Percentiles rank a stretch among this genome's conserved stretches.
Conservation (phyloP, 2,113 vertebrate species). For the Hiodon alosoides region DNA sequence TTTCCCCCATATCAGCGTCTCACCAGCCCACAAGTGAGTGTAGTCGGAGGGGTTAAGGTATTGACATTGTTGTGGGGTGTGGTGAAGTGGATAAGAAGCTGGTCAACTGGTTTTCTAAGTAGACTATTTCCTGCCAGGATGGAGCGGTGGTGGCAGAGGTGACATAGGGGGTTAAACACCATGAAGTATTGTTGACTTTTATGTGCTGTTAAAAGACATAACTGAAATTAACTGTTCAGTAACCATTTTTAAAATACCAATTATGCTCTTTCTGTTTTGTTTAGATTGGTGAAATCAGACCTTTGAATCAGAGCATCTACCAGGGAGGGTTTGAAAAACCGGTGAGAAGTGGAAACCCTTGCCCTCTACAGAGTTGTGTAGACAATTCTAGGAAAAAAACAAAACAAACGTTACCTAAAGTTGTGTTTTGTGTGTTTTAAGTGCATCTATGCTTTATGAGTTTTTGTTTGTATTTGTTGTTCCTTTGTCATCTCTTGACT, state of each 20-base stretch:
- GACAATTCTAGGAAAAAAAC: neutral
- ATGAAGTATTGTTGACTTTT: too few species aligned
- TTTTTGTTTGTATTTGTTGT: neutral
- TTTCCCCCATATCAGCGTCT: slow-evolving; percentile 72
- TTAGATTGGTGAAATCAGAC: slow-evolving; percentile 41
- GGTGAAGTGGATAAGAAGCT: too few species aligned
- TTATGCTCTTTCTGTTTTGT: neutral
- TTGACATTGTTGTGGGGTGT: neutral
- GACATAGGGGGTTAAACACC: too few species aligned
- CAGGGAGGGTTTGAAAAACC: slow-evolving; percentile 51
- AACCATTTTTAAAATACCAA: neutral
- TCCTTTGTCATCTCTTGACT: neutral
- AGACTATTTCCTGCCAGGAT: too few species aligned
- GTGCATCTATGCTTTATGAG: neutral
- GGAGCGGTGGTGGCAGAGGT: too few species aligned
- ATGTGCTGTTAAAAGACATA: neutral
- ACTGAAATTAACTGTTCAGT: neutral
- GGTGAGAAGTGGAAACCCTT: slow-evolving; percentile 38
- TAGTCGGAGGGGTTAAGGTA: neutral
- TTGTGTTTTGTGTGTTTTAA: neutral
- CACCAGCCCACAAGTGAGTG: slow-evolving; percentile 49
- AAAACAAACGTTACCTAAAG: neutral
- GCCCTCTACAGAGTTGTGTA: neutral
- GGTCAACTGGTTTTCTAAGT: neutral
- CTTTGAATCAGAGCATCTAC: slow-evolving; percentile 43